Evolutionary conservation across 2,113 vertebrate species (phyloP), one percentile per base, ranked within the genome.

Genomic region (Tricholaema leucomelas): DNA sequence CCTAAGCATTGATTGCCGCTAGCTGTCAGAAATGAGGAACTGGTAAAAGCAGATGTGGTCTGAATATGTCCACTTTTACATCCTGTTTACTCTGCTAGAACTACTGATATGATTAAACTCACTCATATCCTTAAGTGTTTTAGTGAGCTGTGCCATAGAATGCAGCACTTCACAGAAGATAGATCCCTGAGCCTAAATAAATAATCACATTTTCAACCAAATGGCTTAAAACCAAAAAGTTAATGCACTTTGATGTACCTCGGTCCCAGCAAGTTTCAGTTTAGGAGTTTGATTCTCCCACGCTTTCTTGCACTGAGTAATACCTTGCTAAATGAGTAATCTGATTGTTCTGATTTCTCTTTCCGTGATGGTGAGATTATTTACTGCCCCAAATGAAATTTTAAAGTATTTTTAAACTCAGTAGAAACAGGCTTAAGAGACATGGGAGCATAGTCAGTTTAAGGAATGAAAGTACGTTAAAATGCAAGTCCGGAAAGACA

Each of bases 61-160:
- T 61, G 78, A 61, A 10, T 27, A 14, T 50, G 91, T 92, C 90
- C 91, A 89, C 59, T 92, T 75, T 77, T 70, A 55, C 81, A 92
- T 95, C 91, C 94, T 94, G 90, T 95, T 95, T 90, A 95, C 81
- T 87, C 52, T 70, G 67, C 75, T 87, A 59, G 36, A 81, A 54
- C 86, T 82, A 67, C 71, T 25, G 56, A 24, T 66, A 73, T 5
- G 64, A 88, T 91, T 63, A 82, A 85, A 80, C 81, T 66, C 88
- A 86, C 67, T 89, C 58, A 38, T 60, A 84, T 59, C 63, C 77
- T 59, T 36, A 21, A 30, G 84, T 88, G 74, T 79, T 88, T 59
- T 46, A 63, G 59, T 84, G 52, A 59, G 64, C 64, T 72, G 36
- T 40, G 18, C 55, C 87, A 27, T 58, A 73, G 66, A 28, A 44